Evolutionary conservation across 2,797 vertebrate species (phyloP), one percentile per base, ranked within the genome.

Genomic region (Enteromius anoplus): DNA sequence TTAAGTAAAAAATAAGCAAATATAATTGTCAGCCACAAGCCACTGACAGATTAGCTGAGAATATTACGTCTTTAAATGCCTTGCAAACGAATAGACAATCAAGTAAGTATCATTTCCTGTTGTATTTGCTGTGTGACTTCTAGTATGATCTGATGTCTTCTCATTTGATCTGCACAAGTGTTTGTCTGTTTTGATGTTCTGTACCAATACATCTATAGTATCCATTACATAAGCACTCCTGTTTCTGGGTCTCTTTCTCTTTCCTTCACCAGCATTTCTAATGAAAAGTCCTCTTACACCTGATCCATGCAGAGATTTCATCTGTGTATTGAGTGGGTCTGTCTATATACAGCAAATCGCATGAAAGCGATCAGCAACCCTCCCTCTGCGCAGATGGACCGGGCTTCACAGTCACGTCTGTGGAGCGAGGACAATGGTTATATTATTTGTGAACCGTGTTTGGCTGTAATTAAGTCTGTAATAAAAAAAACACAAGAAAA

Each of bases 391-490:
- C 21, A 4, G 53, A 23, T 62, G 23, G 58, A 29, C 29, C 58
- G 2, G 1, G n/a, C 23, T 23, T 81, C 23, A 81, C 26, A 23
- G 23, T 58, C 37, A 34, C 19, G 2, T 34, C 23, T 5, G 83
- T 42, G 40, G 29, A 19, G 40, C 26, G 86, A 60, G 64, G 84
- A 89, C 83, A 90, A 87, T 88, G 76, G 87, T 79, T 81, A 32
- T 32, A 85, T 91, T 90, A 86, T 86, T 86, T 71, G 68, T 79
- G 7, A 23, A 75, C 78, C 55, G 75, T 87, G 40, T 82, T 85
- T 89, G 85, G 78, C 89, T 90, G 65, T 83, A 87, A 88, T 83
- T 86, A 85, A 86, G 77, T 58, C 75, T 68, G 86, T 75, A 84
- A 81, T 78, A 89, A 89, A 89, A 85, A 60, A 42, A 78, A 49